Base-by-base conservation (phyloP, 2,113 vertebrate genomes). In the Clupea harengus region DNA sequence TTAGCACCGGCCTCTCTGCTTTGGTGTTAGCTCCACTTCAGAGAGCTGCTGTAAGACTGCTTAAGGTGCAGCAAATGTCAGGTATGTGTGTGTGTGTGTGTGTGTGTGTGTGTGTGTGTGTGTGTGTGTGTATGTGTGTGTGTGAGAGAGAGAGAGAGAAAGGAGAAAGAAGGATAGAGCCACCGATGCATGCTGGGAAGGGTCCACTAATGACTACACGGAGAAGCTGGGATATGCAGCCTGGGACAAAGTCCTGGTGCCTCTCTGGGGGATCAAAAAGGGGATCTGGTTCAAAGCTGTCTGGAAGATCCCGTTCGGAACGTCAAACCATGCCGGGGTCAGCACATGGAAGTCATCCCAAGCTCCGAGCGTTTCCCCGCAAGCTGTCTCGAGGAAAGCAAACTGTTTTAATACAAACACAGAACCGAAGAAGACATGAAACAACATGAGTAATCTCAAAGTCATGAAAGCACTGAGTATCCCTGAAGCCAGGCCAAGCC, bases 1-100 rank as follows among this genome's bases (percentile, higher is more conserved):
- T 87, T 88, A 88, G 75, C 83, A 39, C 82, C 25, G 81, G 85
- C 54, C 28, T 39, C 81, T 85, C 82, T 2, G 2, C 83, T 57
- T 52, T 72, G 57, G 86, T 44, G 49, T 75, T 46, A 75, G 67
- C 46, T 52, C 47, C 84, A 47, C 49, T 83, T 88, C 81, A 88
- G 22, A 85, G 49, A 67, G 45, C 81, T 78, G 67, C 81, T 17
- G 15, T 54, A 5, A 72, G 81, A 64, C 57, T 18, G 46, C 50
- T 87, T 72, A 32, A 84, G 57, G 75, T 83, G 72, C 67, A 39
- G 1, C 2, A 6, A 5, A 87, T 32, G 47, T 39, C 85, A 81
- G 72, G 72, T 78, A 28, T 78, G 72, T 78, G 72, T 78, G 64
- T 72, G 64, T 85, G 39, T 81, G 47, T 82, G 22, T 18, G 5